Evolutionary conservation across 2,888 invertebrate species (phyloP).

Genomic region (Tetranychus truncatus): DNA sequence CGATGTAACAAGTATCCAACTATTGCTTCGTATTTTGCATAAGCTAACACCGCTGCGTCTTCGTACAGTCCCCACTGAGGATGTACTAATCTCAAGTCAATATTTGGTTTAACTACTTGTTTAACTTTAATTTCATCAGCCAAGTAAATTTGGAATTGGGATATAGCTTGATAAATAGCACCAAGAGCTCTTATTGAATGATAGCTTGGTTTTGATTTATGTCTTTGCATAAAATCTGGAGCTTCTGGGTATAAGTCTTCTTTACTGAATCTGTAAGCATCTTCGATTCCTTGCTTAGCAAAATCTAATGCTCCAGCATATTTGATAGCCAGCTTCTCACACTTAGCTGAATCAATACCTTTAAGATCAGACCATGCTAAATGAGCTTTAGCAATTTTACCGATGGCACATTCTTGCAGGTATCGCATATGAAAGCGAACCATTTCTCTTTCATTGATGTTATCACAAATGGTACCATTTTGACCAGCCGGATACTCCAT

Average conservation of each 20-base stretch:
- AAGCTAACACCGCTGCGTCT: neutral
- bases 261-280: neutral
- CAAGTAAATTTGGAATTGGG: neutral
- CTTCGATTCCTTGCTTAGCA: slow-evolving; percentile 25
- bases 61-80: neutral
- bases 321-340: slow-evolving; percentile 16
- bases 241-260: neutral
- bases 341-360: slow-evolving; percentile 24
- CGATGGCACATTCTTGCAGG: slow-evolving; percentile 25
- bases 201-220: neutral
- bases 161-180: neutral
- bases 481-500: slow-evolving; percentile 28
- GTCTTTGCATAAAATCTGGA: neutral
- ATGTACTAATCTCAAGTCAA: neutral
- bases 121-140: neutral
- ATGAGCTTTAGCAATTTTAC: slow-evolving; percentile 25
- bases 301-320: slow-evolving; percentile 23
- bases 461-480: slow-evolving; percentile 25
- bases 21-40: neutral
- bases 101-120: neutral
- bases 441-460: slow-evolving; percentile 24
- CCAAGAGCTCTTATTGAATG: neutral
- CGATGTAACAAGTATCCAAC: neutral
- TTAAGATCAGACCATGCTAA: slow-evolving; percentile 25
- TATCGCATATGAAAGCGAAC: slow-evolving; percentile 24